Percentiles rank a stretch among this genome's conserved stretches.
phyloP scores from a whole-genome alignment of 2,797 vertebrate genomes.

The Xyrichtys novacula region DNA sequence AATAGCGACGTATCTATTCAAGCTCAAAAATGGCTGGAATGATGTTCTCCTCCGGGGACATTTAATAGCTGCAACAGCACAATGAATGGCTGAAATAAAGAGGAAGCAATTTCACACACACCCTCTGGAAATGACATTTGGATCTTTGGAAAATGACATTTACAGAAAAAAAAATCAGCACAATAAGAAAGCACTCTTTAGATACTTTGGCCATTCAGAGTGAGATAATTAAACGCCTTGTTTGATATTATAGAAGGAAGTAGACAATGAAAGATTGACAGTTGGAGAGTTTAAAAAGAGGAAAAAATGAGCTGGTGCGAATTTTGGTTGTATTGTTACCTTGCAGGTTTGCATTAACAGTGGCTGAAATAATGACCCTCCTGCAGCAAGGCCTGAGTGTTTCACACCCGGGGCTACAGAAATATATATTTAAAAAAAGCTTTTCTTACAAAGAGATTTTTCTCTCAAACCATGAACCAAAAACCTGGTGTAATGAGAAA shows the following conservation, averaged over 20 bases:
- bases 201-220: conserved; percentile 69
- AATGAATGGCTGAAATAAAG: conserved; percentile 72
- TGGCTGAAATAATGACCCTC: conserved; percentile 53
- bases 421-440: conserved; percentile 18
- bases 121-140: conserved; percentile 65
- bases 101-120: conserved; percentile 72
- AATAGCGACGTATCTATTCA: conserved; percentile 70
- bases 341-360: conserved; percentile 36
- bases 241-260: conserved; percentile 52
- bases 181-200: conserved; percentile 71
- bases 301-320: conserved; percentile 36
- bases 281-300: conserved; percentile 40
- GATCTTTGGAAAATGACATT: conserved; percentile 67
- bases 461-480: not conserved
- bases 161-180: conserved; percentile 42
- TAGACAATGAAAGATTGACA: conserved; percentile 68
- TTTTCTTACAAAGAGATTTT: conserved; percentile 16
- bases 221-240: conserved; percentile 74
- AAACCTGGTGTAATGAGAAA: conserved; percentile 52
- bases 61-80: conserved; percentile 63
- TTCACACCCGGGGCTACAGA: conserved; percentile 1
- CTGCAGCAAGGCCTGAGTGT: conserved; percentile 12
- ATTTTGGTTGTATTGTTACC: conserved; percentile 62
- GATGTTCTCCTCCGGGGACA: conserved; percentile 45
- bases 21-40: conserved; percentile 40